phyloP scores from a whole-genome alignment of 2,113 vertebrate genomes.

The Grantiella picta region DNA sequence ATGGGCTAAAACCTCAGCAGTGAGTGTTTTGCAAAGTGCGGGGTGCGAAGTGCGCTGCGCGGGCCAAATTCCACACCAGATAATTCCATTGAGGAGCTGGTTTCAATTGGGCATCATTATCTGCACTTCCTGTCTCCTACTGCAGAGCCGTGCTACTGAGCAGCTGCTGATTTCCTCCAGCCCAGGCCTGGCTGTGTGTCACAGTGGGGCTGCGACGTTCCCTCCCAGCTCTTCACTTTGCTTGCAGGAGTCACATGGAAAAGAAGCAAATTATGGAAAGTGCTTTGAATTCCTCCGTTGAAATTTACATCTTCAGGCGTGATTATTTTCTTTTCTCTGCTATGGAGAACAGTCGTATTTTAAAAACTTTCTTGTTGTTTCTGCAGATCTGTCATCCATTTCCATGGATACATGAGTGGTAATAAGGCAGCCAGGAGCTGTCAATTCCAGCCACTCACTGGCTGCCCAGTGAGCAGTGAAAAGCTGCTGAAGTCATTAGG shows the following conservation, averaged over 20 bases:
- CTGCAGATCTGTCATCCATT: conserved; percentile 31
- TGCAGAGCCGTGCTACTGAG: background rate
- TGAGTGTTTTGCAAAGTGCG: background rate
- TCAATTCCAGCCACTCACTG: conserved; percentile 41
- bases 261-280: background rate
- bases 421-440: conserved; percentile 2
- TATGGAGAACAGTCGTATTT: background rate
- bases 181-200: background rate
- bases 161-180: conserved; percentile 33
- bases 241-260: background rate
- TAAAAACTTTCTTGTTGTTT: conserved; percentile 23
- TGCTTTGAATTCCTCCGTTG: background rate
- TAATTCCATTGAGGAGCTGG: conserved; percentile 18
- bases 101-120: conserved; percentile 24
- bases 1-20: background rate
- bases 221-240: background rate
- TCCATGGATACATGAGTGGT: conserved; percentile 25
- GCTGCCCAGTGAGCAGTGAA: conserved; percentile 15
- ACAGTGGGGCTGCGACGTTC: background rate
- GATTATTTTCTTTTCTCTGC: background rate
- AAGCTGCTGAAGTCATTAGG: conserved; percentile 38
- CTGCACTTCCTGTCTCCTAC: conserved; percentile 9
- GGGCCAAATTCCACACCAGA: conserved; percentile 64
- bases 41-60: background rate
- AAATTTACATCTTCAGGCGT: background rate